These are phyloP conservation scores for Drosophila histrio DNA, from an alignment of 2,888 invertebrate genomes.

Conservation along the genomic window DNA sequence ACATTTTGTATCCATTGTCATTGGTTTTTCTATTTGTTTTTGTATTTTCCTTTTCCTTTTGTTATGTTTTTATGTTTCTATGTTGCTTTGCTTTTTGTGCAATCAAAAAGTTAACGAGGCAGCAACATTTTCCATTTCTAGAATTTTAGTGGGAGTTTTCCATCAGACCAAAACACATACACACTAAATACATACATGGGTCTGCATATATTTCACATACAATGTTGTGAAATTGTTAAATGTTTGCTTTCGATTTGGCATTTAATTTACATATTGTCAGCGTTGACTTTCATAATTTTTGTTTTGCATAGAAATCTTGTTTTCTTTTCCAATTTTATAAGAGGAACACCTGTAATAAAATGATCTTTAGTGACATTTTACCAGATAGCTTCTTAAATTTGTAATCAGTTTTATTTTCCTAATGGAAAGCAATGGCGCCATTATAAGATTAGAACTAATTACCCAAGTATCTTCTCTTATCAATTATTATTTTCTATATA, in stretches of 20 bases:
- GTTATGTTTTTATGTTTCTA: neutral
- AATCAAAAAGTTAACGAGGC: neutral
- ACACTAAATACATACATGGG: too few relatives aligned
- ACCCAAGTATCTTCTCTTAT: neutral
- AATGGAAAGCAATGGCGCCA: neutral
- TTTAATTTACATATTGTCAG: too few relatives aligned
- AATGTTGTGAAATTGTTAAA: too few relatives aligned
- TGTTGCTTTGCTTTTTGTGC: neutral
- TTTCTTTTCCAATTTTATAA: too few relatives aligned
- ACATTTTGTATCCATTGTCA: slow-evolving; percentile 11
- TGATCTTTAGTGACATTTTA: too few relatives aligned
- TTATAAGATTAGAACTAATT: neutral
- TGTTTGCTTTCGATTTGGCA: too few relatives aligned
- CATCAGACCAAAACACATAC: too few relatives aligned
- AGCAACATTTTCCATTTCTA: neutral
- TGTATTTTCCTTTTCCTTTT: neutral
- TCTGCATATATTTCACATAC: too few relatives aligned
- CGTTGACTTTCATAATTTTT: too few relatives aligned
- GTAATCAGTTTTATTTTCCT: neutral
- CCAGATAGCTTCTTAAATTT: too few relatives aligned
- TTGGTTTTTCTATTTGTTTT: slow-evolving; percentile 12
- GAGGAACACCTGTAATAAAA: too few relatives aligned
- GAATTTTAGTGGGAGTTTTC: neutral
- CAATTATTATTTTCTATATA: neutral
- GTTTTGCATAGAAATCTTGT: too few relatives aligned